These are phyloP conservation scores for Amblyjoppa fuscipennis DNA, from an alignment of 2,888 invertebrate species.

Conservation along the genomic window DNA sequence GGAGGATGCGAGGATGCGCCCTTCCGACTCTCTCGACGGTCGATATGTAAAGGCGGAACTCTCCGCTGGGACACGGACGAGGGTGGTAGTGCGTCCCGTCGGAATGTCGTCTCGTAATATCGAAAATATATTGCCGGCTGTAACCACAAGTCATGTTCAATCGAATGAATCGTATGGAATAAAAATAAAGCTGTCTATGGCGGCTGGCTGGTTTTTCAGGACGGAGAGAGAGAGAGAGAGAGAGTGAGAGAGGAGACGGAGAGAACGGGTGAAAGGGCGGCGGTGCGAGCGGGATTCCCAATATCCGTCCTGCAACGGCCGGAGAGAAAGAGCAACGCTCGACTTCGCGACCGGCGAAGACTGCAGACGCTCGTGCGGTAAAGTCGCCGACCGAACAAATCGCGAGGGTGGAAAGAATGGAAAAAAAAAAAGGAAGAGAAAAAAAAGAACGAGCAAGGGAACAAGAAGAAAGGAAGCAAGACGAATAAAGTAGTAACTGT, in stretches of 20 bases:
- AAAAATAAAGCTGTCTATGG: slow-evolving; percentile 79
- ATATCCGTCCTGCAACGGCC: slow-evolving; percentile 22
- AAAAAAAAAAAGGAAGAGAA: slow-evolving; percentile 8
- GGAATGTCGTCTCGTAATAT: slow-evolving; percentile 82
- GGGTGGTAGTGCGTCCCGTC: slow-evolving; percentile 44
- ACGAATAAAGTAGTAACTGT: slow-evolving; percentile 55
- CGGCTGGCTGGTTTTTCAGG: slow-evolving; percentile 11
- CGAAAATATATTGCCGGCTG: slow-evolving; percentile 79
- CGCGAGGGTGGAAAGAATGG: slow-evolving; percentile 13
- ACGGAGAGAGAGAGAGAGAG: neutral
- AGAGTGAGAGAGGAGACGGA: neutral
- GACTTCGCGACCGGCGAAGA: slow-evolving; percentile 28
- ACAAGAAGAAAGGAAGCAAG: slow-evolving; percentile 27
- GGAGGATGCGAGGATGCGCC: neutral
- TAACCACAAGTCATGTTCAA: slow-evolving; percentile 83
- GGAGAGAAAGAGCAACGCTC: slow-evolving; percentile 37
- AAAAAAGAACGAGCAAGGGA: neutral
- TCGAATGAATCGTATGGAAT: slow-evolving; percentile 82
- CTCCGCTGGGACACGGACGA: slow-evolving; percentile 68
- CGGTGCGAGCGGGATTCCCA: slow-evolving; percentile 42
- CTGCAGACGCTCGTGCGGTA: slow-evolving; percentile 29
- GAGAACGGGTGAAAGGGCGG: slow-evolving; percentile 3
- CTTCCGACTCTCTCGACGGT: neutral
- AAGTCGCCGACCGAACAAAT: slow-evolving; percentile 40
- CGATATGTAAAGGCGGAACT: slow-evolving; percentile 64